These are phyloP conservation scores for cattle (Bos taurus) DNA, from an alignment of 2,113 vertebrate genomes.

Conservation along the genomic window DNA sequence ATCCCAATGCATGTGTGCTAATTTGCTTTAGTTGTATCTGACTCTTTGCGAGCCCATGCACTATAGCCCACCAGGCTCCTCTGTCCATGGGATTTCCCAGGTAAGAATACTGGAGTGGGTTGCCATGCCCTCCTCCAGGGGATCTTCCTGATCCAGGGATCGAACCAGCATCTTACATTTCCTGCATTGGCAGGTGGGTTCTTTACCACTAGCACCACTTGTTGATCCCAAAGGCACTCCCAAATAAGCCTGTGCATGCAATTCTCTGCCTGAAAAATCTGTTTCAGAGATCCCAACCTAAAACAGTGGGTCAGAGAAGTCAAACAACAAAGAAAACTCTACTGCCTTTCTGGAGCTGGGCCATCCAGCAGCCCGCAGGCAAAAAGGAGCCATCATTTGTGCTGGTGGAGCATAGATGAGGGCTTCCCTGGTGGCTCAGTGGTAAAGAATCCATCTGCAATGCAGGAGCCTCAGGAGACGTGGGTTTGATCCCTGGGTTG, in stretches of 20 bases:
- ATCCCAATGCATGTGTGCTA: neutral
- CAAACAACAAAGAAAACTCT: slow-evolving; percentile 1
- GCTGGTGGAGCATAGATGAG: neutral
- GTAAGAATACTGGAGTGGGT: neutral
- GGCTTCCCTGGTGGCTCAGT: neutral
- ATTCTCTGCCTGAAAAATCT: neutral
- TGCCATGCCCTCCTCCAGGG: neutral
- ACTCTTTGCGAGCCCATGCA: neutral
- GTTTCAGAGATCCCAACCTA: neutral
- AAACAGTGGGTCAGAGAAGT: neutral
- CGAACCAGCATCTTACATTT: neutral
- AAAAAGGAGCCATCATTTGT: neutral
- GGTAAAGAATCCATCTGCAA: neutral
- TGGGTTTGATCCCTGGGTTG: neutral
- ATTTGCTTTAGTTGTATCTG: neutral
- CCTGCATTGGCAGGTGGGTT: neutral
- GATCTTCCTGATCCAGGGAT: neutral
- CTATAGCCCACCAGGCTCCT: neutral
- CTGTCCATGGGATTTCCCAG: neutral
- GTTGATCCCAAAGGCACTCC: neutral
- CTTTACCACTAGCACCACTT: neutral
- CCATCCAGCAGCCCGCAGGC: neutral
- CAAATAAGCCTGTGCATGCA: neutral
- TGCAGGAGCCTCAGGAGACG: neutral
- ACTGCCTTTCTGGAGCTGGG: neutral